A percentile compares a stretch with the other conserved stretches of the same genome.
phyloP scores from a whole-genome alignment of 2,888 invertebrate species.

The Erynnis tages region DNA sequence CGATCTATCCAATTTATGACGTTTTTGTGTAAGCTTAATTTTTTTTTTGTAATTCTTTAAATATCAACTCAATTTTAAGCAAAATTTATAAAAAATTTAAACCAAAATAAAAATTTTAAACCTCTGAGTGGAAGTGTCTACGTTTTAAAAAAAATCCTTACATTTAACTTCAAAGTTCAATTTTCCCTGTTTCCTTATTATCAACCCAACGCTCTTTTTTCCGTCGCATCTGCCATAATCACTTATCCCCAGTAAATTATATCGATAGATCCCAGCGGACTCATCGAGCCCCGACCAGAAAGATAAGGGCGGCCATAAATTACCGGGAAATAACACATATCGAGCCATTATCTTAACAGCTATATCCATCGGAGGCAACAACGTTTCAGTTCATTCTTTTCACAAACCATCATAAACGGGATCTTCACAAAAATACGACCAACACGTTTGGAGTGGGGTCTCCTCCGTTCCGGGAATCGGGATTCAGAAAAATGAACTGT shows the following conservation, averaged over 20 bases:
- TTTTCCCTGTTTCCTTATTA: too few species aligned
- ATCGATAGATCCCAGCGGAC: slow-evolving; percentile 16
- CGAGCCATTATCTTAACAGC: slow-evolving; percentile 22
- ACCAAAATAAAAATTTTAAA: too few species aligned
- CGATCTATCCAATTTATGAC: too few species aligned
- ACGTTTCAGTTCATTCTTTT: slow-evolving; percentile 18
- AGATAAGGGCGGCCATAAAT: slow-evolving; percentile 25
- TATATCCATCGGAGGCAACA: slow-evolving; percentile 21
- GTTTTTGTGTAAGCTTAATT: too few species aligned
- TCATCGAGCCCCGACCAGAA: slow-evolving; percentile 10
- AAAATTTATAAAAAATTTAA: too few species aligned
- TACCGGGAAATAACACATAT: slow-evolving; percentile 24
- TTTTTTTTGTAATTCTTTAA: too few species aligned
- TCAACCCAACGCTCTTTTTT: too few species aligned
- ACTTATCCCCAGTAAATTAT: slow-evolving; percentile 23
- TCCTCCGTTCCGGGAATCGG: not conserved
- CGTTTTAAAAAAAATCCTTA: too few species aligned
- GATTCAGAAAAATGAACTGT: not conserved
- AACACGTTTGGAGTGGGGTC: slow-evolving; percentile 14
- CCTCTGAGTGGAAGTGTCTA: too few species aligned
- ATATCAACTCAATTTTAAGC: too few species aligned
- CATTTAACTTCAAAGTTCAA: too few species aligned
- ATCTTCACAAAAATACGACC: slow-evolving; percentile 24
- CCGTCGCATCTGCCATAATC: slow-evolving; percentile 10
- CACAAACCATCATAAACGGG: slow-evolving; percentile 20